phyloP scores from a whole-genome alignment of 2,888 invertebrate genomes.

The Machimus atricapillus region DNA sequence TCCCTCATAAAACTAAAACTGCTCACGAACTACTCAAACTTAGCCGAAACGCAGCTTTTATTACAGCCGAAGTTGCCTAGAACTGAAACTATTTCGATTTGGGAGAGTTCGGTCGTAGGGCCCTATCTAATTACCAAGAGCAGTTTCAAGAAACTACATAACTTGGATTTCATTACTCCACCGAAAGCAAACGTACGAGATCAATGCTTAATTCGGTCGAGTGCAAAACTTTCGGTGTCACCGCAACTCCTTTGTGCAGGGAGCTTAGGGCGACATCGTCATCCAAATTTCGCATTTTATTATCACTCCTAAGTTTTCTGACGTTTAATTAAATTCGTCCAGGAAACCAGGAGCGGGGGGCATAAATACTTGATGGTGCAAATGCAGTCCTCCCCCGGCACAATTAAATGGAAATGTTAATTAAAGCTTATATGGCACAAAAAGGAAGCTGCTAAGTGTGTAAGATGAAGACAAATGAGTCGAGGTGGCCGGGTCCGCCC shows the following conservation, averaged over 20 bases:
- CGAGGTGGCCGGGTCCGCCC: background rate
- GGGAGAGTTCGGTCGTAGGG: background rate
- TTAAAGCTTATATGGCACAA: background rate
- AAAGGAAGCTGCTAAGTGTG: background rate
- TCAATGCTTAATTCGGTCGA: background rate
- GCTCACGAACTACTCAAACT: background rate
- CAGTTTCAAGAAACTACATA: background rate
- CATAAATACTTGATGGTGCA: background rate
- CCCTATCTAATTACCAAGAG: background rate
- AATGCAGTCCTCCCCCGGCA: background rate
- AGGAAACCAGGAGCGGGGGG: background rate
- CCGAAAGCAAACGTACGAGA: background rate
- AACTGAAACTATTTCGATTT: background rate
- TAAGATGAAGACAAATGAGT: conserved; percentile 6
- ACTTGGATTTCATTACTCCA: background rate
- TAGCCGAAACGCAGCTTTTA: background rate
- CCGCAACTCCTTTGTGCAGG: background rate
- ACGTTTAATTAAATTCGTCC: background rate
- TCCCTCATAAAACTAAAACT: background rate
- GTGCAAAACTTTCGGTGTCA: background rate
- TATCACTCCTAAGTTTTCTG: background rate
- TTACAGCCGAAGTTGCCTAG: background rate
- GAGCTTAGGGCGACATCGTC: background rate
- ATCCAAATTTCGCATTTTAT: background rate
- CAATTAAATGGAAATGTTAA: background rate